Evolutionary conservation across 2,113 vertebrate species (phyloP), one percentile per base, ranked within the genome.

Genomic region (Lota lota): DNA sequence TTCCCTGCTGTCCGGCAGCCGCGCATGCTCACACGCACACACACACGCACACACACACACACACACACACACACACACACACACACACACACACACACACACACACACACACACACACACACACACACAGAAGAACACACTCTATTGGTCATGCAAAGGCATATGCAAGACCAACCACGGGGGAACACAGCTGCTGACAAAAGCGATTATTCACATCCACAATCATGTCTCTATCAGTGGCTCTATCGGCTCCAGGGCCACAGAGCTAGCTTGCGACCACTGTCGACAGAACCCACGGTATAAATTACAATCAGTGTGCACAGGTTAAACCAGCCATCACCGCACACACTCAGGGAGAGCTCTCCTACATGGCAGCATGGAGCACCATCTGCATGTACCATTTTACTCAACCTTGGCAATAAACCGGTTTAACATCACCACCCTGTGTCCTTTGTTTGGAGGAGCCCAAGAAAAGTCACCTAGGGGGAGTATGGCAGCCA

Each of bases 141-240:
- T 24, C 2, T 24, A 24, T 51, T 51, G 50, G 11, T 51, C 16
- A 51, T 51, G 63, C 63, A 66, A 53, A 64, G 53, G 19, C 54
- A 40, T 51, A 71, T 20, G 54, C 67, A 70, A 7, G 2, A 50
- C 16, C 62, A 17, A 60, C 22, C 28, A 57, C 54, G 57, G 7
- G 65, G 63, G 72, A 76, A 69, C 59, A 71, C 69, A 56, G 51
- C 51, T 15, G 22, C 71, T 78, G 73, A 79, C 77, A 84, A 74
- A 72, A 64, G 71, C 79, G 81, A 79, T 83, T 78, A 85, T 64
- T 74, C 2, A 24, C 65, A 64, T 79, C 72, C 76, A 75, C 66
- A 79, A 67, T 61, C 28, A 62, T 79, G 73, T 75, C 57, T 65
- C 66, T 65, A 63, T 67, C 63, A 68, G 76, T 18, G 66, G 58